Evolutionary conservation across 2,888 invertebrate species (phyloP).

Genomic region (Adelphocoris suturalis): DNA sequence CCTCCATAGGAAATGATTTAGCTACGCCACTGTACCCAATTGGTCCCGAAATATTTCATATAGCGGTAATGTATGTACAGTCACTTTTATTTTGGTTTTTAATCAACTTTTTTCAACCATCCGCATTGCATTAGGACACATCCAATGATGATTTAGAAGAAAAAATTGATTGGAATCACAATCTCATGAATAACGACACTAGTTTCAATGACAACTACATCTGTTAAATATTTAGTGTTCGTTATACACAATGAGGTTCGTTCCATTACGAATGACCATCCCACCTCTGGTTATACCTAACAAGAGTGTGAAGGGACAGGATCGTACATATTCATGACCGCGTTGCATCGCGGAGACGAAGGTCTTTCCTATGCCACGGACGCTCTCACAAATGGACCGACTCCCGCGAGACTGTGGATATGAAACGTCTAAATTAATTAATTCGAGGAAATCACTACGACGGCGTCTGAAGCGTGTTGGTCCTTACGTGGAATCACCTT

Average conservation of each 20-base stretch:
- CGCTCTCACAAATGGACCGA: background rate
- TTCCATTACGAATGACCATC: background rate
- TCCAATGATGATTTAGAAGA: background rate
- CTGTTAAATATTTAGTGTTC: slow-evolving; percentile 35
- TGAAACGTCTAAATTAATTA: slow-evolving; percentile 24
- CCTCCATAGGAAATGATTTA: too few relatives aligned
- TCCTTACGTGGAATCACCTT: background rate
- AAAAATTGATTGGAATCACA: background rate
- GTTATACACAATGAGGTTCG: background rate
- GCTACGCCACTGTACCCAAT: too few relatives aligned
- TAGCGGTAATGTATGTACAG: too few relatives aligned
- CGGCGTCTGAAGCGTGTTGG: background rate
- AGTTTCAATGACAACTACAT: slow-evolving; percentile 10
- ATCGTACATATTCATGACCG: slow-evolving; percentile 50
- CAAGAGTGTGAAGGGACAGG: slow-evolving; percentile 15
- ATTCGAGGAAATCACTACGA: background rate
- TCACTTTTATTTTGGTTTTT: too few relatives aligned
- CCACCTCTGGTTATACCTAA: background rate
- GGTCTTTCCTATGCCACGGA: background rate
- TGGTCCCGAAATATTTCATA: too few relatives aligned
- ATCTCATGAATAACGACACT: slow-evolving; percentile 31
- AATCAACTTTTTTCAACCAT: too few relatives aligned
- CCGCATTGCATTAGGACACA: too few relatives aligned
- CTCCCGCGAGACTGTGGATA: background rate
- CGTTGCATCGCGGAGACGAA: background rate